These are phyloP conservation scores for Agonopterix heracliana DNA, from an alignment of 2,888 invertebrate genomes.

Conservation along the genomic window DNA sequence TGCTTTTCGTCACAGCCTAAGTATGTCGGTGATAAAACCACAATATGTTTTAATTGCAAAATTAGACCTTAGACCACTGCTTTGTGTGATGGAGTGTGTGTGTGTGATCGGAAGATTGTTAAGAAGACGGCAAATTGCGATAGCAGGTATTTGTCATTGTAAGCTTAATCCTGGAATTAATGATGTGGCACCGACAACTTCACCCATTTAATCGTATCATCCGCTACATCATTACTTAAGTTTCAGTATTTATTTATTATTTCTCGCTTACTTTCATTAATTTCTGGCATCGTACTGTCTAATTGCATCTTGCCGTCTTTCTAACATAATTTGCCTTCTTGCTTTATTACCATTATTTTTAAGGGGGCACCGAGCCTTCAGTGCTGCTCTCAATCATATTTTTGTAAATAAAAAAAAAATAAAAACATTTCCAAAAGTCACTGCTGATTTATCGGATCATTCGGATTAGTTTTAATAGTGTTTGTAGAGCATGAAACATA, in stretches of 20 bases:
- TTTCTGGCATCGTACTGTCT: slow-evolving; percentile 61
- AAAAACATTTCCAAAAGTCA: no score
- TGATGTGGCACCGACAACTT: slow-evolving; percentile 74
- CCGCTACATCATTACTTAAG: slow-evolving; percentile 57
- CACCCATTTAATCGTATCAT: slow-evolving; percentile 37
- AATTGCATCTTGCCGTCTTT: slow-evolving; percentile 76
- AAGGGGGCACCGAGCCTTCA: background rate
- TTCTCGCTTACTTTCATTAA: slow-evolving; percentile 59
- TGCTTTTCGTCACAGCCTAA: no score
- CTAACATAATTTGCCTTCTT: slow-evolving; percentile 56
- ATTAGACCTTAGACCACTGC: background rate
- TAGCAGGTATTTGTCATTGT: slow-evolving; percentile 33
- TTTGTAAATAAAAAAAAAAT: no score
- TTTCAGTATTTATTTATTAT: slow-evolving; percentile 51
- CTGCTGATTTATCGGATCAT: no score
- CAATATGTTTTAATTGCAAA: no score
- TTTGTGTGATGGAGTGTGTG: background rate
- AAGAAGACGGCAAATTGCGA: slow-evolving; percentile 72
- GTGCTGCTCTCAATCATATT: no score
- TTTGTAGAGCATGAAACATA: no score
- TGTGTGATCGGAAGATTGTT: slow-evolving; percentile 22
- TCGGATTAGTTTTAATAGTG: no score
- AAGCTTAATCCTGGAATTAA: slow-evolving; percentile 33
- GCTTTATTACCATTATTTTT: slow-evolving; percentile 31
- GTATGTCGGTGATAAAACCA: no score